phyloP scores from a whole-genome alignment of 2,888 invertebrate species.

The Anagyrus pseudococci region DNA sequence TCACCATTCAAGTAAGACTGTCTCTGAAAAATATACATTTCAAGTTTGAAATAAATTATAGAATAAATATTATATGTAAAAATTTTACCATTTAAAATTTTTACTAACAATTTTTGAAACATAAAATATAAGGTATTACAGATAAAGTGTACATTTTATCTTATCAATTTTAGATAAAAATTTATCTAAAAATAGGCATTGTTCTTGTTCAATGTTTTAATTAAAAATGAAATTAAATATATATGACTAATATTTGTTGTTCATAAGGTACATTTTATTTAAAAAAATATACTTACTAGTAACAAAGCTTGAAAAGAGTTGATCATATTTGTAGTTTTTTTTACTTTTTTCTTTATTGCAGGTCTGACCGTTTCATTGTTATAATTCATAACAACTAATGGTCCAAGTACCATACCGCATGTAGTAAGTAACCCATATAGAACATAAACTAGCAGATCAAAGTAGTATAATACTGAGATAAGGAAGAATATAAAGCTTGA shows the following conservation, averaged over 20 bases:
- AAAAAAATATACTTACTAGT: conserved; percentile 63
- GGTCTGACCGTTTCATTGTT: conserved; percentile 69
- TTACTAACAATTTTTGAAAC: too few relatives aligned
- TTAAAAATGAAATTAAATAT: conserved; percentile 1
- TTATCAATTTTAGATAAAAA: too few relatives aligned
- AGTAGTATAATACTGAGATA: conserved; percentile 26
- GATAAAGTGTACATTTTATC: too few relatives aligned
- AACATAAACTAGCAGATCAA: conserved; percentile 29
- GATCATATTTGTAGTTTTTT: conserved; percentile 69
- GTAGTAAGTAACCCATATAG: conserved; percentile 49
- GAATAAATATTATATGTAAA: too few relatives aligned
- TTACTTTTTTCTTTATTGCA: conserved; percentile 68
- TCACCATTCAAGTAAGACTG: conserved; percentile 23
- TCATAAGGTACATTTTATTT: not conserved
- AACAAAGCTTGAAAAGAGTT: conserved; percentile 69
- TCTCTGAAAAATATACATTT: conserved; percentile 22
- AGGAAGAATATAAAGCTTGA: conserved; percentile 7
- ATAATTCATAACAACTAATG: conserved; percentile 66
- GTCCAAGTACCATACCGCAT: conserved; percentile 58
- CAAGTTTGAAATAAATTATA: too few relatives aligned
- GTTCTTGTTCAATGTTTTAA: too few relatives aligned
- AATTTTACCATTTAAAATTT: too few relatives aligned
- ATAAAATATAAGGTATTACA: not conserved
- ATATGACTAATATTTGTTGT: not conserved
- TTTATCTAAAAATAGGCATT: too few relatives aligned